phyloP scores from a whole-genome alignment of 1,140 invertebrate genomes.

The Drosophila melanogaster region DNA sequence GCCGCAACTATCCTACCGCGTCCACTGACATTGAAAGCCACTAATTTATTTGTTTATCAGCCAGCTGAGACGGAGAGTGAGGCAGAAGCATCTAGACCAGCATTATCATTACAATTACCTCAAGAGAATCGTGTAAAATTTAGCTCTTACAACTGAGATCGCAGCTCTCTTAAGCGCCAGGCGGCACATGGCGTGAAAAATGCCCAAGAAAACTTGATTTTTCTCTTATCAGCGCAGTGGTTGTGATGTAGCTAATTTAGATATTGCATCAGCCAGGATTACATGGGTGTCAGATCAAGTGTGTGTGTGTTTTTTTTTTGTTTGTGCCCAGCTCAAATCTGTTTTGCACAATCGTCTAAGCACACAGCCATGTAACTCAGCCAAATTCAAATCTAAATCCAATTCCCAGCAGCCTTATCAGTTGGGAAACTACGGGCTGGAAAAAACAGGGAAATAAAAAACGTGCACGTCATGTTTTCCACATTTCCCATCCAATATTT shows the following conservation, averaged over 20 bases:
- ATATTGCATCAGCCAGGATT: constrained; percentile 53
- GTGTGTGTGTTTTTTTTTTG: background rate
- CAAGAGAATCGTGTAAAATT: constrained; percentile 25
- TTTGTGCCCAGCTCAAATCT: constrained; percentile 7
- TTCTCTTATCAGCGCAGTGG: constrained; percentile 16
- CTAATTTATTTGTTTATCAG: constrained; percentile 54
- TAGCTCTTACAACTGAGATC: constrained; percentile 9
- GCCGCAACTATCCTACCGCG: constrained; percentile 2
- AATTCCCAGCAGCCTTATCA: constrained; percentile 7
- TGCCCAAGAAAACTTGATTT: constrained; percentile 5
- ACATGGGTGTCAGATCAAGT: constrained; percentile 9
- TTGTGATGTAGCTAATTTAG: constrained; percentile 29
- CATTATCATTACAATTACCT: background rate
- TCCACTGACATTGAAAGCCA: constrained; percentile 45
- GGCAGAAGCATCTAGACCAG: constrained; percentile 3
- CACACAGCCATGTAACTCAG: constrained; percentile 11
- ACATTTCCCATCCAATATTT: constrained; percentile 19
- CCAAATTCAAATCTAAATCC: background rate
- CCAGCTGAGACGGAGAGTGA: background rate
- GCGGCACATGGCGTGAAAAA: constrained; percentile 5
- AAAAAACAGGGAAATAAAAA: constrained; percentile 47
- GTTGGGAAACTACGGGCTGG: constrained; percentile 36
- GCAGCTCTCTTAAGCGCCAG: constrained; percentile 32
- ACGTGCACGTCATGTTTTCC: constrained; percentile 38
- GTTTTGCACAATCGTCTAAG: constrained; percentile 37